These are phyloP conservation scores for Rhabdomys dilectus DNA, from an alignment of 2,113 vertebrate genomes.

Conservation along the genomic window DNA sequence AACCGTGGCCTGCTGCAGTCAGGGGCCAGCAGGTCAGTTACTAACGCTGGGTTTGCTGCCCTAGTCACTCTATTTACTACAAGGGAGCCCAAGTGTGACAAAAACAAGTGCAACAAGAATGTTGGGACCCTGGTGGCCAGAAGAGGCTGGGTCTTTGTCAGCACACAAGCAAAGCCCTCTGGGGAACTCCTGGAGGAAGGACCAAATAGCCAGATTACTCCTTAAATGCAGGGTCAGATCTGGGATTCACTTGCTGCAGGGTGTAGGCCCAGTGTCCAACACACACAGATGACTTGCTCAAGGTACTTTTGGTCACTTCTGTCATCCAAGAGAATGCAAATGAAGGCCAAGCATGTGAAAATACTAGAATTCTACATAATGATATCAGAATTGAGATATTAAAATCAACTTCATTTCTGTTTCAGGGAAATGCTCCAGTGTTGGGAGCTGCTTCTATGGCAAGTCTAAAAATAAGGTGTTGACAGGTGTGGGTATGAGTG, in stretches of 20 bases:
- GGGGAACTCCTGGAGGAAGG: not conserved
- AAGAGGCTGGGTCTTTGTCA: not conserved
- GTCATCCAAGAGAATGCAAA: not conserved
- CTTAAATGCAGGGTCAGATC: not conserved
- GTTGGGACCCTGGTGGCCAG: not conserved
- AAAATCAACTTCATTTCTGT: not conserved
- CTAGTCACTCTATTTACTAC: not conserved
- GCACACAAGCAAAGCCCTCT: not conserved
- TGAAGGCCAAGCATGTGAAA: not conserved
- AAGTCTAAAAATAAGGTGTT: conserved; percentile 37
- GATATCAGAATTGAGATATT: not conserved
- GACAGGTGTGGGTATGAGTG: not conserved
- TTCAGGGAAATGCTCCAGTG: not conserved
- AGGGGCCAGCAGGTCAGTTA: not conserved
- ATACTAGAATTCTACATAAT: not conserved
- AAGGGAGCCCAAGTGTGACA: not conserved
- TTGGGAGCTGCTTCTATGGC: not conserved
- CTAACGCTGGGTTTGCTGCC: not conserved
- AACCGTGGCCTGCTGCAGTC: not conserved
- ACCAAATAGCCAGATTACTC: not conserved
- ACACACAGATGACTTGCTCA: not conserved
- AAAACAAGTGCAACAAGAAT: not conserved
- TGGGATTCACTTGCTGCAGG: not conserved
- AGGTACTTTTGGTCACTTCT: not conserved
- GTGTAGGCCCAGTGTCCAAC: not conserved